Evolutionary conservation across 2,888 invertebrate genomes (phyloP).

Genomic region (Pteria penguin): DNA sequence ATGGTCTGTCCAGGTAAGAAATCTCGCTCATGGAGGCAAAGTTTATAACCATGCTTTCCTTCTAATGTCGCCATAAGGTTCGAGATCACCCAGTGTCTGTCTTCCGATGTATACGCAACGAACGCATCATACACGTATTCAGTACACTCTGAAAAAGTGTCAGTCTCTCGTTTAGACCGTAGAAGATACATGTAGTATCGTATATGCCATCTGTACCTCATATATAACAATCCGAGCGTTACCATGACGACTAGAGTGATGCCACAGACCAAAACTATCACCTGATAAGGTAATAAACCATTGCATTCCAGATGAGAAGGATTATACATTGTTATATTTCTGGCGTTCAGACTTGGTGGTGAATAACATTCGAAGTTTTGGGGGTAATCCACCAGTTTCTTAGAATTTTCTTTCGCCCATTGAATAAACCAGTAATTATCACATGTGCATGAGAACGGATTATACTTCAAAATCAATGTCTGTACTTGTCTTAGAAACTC

Average conservation of each 20-base stretch:
- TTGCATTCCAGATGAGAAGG: conserved; percentile 19
- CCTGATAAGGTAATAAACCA: neutral
- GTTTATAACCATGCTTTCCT: conserved; percentile 76
- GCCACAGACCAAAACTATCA: conserved; percentile 38
- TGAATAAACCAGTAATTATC: conserved; percentile 70
- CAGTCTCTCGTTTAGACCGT: neutral
- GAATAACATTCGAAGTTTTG: conserved; percentile 6
- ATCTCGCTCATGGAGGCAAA: conserved; percentile 87
- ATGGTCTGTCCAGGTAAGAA: conserved; percentile 87
- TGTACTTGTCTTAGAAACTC: conserved; percentile 13
- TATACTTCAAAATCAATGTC: conserved; percentile 83
- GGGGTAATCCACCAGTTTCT: conserved; percentile 9
- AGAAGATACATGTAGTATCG: conserved; percentile 82
- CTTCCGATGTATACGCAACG: conserved; percentile 86
- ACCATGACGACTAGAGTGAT: conserved; percentile 5
- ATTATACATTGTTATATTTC: neutral
- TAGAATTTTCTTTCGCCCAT: conserved; percentile 27
- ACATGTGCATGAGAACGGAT: conserved; percentile 84
- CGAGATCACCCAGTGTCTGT: conserved; percentile 85
- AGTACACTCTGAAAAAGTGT: neutral
- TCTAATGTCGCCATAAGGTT: conserved; percentile 85
- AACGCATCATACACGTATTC: conserved; percentile 84
- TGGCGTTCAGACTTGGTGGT: conserved; percentile 9
- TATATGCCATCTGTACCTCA: conserved; percentile 82
- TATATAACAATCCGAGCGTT: conserved; percentile 73